These are phyloP conservation scores for Gallinago stenura DNA, from an alignment of 2,797 vertebrate species.

Conservation along the genomic window DNA sequence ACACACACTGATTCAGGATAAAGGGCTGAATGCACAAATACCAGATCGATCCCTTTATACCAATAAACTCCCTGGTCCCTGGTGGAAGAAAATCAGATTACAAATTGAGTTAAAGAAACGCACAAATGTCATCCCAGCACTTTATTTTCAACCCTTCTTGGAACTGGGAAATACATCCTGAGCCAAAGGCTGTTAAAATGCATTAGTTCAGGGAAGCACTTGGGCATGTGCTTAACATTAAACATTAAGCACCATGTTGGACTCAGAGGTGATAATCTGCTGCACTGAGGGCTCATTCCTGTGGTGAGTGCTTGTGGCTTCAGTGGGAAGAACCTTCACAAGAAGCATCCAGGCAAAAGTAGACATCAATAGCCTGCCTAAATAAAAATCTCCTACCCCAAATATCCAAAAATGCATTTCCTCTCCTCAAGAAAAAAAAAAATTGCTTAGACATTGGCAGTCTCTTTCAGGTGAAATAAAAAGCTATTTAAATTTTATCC, in stretches of 20 bases:
- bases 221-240: rapidly evolving
- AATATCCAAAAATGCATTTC: not conserved
- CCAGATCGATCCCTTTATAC: not conserved
- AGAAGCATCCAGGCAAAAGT: not conserved
- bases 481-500: not conserved
- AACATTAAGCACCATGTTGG: rapidly evolving
- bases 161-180: not conserved
- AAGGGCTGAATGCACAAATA: not conserved
- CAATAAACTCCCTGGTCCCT: not conserved
- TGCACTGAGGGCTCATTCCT: rapidly evolving
- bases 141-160: not conserved
- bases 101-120: not conserved
- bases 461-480: not conserved
- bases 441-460: not conserved
- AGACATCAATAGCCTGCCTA: not conserved
- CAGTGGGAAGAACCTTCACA: not conserved
- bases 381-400: not conserved
- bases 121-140: not conserved
- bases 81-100: not conserved
- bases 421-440: not conserved
- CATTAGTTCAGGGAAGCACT: not conserved
- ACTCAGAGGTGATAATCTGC: not conserved
- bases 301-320: not conserved
- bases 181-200: not conserved
- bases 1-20: not conserved